Evolutionary conservation across 2,797 vertebrate genomes (phyloP).

Genomic region (Acrocephalus scirpaceus): DNA sequence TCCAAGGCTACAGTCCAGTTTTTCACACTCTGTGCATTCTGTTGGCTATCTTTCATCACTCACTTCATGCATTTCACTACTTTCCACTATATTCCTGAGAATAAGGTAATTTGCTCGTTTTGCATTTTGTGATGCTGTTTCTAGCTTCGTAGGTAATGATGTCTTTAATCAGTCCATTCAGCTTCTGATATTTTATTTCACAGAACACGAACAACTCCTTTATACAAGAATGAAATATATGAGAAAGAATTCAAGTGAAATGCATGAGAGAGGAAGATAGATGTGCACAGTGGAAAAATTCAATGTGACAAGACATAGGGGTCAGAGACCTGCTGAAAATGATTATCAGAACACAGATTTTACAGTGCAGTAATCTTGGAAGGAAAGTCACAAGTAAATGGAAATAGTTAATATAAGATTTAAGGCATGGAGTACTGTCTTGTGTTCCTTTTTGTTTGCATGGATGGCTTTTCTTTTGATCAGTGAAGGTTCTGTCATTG

Average conservation of each 20-base stretch:
- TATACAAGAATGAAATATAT: not conserved
- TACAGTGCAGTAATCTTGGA: not conserved
- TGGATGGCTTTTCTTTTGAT: not conserved
- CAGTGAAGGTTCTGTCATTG: not conserved
- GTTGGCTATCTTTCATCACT: not conserved
- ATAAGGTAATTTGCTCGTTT: not conserved
- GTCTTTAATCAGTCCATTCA: not conserved
- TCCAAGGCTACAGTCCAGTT: not conserved
- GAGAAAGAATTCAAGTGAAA: not conserved
- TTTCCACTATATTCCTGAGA: not conserved
- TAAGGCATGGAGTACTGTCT: not conserved
- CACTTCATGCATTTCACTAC: not conserved
- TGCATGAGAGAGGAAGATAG: accelerated
- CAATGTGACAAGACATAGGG: not conserved
- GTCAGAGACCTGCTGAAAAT: not conserved
- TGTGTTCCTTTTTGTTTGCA: not conserved
- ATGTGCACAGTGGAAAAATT: not conserved
- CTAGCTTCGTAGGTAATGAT: not conserved
- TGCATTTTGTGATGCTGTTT: not conserved
- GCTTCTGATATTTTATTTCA: not conserved
- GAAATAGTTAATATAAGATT: not conserved
- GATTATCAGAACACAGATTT: not conserved
- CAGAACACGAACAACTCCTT: not conserved
- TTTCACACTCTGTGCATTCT: not conserved
- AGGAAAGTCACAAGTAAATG: not conserved